Base-by-base conservation (phyloP, 2,113 vertebrate genomes). In the Archocentrus centrarchus region DNA sequence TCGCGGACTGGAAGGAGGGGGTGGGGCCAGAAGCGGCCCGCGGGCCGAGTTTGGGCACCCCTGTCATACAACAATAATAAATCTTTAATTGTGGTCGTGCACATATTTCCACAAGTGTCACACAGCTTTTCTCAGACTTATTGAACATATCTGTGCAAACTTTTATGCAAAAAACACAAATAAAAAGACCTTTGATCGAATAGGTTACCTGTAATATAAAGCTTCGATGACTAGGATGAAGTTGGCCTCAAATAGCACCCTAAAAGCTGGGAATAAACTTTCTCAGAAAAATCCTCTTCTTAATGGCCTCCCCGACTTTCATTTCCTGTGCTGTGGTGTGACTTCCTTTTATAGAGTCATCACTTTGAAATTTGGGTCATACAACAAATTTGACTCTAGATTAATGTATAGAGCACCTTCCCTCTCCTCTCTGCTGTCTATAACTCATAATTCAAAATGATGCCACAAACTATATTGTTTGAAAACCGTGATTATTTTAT, bases 381-480 rank as follows among this genome's bases (percentile, higher is more conserved):
- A 30, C 30, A 50, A 70, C 15, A 50, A 18, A 50, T 50, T 50
- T 68, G 47, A 41, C 64, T 47, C 14, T 18, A 68, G 63, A 66
- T 44, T 66, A 0, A 5, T 44, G 39, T 66, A 13, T 0, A 7
- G 63, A 17, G 63, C 63, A 10, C 63, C 14, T 6, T 24, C 13
- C 63, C 7, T 4, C 39, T 5, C 22, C 39, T 24, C 37, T 10
- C 7, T 66, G 63, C 63, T 17, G 63, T 66, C 63, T 37, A 6
- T 44, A n/a, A 66, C 62, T 41, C 62, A 15, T n/a, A 66, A 44
- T 66, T 66, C 63, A 66, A 66, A 66, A 66, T 44, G 4, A 66
- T 44, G 37, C 41, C 41, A 15, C n/a, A 66, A 44, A 44, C 15
- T 15, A 66, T 66, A 44, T 15, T 7, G 44, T 66, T 44, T 66